A percentile compares a stretch with the other conserved stretches of the same genome.
These are phyloP conservation scores for Cheilosia impressa DNA, from an alignment of 2,888 invertebrate species.

Conservation along the genomic window DNA sequence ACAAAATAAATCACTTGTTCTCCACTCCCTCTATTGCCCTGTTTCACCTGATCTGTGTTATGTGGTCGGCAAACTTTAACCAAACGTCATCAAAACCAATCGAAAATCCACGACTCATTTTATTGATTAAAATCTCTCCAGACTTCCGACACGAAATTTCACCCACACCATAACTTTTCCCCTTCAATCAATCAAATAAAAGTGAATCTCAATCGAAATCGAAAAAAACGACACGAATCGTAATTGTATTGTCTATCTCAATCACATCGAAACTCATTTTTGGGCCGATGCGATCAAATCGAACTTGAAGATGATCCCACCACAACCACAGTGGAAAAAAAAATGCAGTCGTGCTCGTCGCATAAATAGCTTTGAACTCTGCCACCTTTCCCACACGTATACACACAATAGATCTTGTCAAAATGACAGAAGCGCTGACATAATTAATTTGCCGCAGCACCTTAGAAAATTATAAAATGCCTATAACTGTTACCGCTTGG, in stretches of 20 bases:
- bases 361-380: constrained; percentile 49
- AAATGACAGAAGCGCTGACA: not conserved
- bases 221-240: constrained; percentile 29
- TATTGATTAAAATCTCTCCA: constrained; percentile 44
- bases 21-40: not conserved
- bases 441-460: not conserved
- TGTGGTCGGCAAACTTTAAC: constrained; percentile 22
- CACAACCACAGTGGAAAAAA: constrained; percentile 4
- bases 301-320: constrained; percentile 33
- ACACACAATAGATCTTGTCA: not conserved
- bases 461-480: not conserved
- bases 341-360: not conserved
- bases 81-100: constrained; percentile 34
- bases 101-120: constrained; percentile 15
- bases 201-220: constrained; percentile 3
- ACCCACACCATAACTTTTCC: constrained; percentile 27
- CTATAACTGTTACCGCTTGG: not conserved
- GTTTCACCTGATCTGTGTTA: constrained; percentile 41
- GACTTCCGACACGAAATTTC: constrained; percentile 33
- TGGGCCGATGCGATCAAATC: constrained; percentile 15
- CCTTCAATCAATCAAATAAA: constrained; percentile 37
- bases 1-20: constrained; percentile 21
- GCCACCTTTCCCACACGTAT: constrained; percentile 8
- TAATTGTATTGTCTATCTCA: not conserved
- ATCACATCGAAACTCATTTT: constrained; percentile 3